Base-by-base conservation (phyloP, 2,888 invertebrate species). In the Nipponacmea schrenckii region DNA sequence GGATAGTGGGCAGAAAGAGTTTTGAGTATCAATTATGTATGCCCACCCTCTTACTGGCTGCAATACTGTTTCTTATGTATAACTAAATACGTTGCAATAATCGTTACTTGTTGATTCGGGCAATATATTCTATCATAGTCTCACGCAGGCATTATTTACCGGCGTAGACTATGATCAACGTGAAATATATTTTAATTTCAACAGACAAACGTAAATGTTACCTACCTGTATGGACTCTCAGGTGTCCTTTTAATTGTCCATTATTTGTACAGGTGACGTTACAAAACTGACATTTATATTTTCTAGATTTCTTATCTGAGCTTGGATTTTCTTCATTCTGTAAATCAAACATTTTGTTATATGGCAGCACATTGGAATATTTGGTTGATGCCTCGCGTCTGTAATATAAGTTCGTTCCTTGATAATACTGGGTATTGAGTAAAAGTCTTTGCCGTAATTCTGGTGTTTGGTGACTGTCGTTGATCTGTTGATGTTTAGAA, bases 171-270 rank as follows among this genome's bases (percentile, higher is more conserved):
- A n/a, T n/a, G n/a, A n/a, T n/a, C n/a, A n/a, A n/a, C n/a, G n/a
- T n/a, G n/a, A 31, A 31, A 7, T 31, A 31, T 4, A 31, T 31
- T 31, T 7, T 2, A 7, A 31, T 31, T 31, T 31, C 31, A 31
- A 7, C 31, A 31, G 31, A 31, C 2, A 7, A 31, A 2, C 7
- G 31, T 31, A 31, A 31, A 31, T 31, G 31, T n/a, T 24, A 62
- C 71, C 24, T 62, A 76, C 76, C 76, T n/a, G 74, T 76, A 50
- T 76, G 76, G 12, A 76, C 72, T 17, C 76, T 72, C 8, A 76
- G 31, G 46, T 76, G 76, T 1, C 76, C 76, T 24, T 76, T 74
- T 20, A 76, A 69, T 62, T 76, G 76, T 0, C 76, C 76, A n/a
- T 74, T 72, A 65, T 76, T 76, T 24, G 72, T 74, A 62, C 76